Conservation (phyloP, 2,888 invertebrate species). For the Coelinius sp. region DNA sequence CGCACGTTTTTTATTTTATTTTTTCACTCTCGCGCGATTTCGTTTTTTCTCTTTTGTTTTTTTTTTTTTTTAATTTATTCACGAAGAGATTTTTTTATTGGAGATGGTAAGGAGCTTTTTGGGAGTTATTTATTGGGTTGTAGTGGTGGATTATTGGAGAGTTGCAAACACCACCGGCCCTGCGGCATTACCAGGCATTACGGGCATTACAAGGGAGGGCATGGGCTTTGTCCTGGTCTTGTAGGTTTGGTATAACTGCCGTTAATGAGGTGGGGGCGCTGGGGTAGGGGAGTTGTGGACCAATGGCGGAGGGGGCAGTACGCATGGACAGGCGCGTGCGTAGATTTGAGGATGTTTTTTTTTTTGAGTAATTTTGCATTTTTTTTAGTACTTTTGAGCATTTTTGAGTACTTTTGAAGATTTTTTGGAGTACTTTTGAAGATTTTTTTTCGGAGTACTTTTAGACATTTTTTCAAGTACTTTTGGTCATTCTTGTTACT, state of each 20-base stretch:
- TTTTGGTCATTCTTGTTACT: too few species aligned
- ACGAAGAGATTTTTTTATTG: background rate
- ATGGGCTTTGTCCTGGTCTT: slow-evolving; percentile 53
- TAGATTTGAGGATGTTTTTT: too few species aligned
- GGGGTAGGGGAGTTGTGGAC: background rate
- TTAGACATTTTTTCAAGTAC: too few species aligned
- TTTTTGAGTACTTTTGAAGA: too few species aligned
- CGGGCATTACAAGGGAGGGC: slow-evolving; percentile 50
- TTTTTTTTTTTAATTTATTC: slow-evolving; percentile 27
- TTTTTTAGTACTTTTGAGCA: too few species aligned
- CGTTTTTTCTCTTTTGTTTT: slow-evolving; percentile 22
- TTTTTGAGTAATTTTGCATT: too few species aligned
- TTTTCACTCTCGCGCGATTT: background rate
- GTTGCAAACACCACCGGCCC: slow-evolving; percentile 50
- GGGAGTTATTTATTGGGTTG: background rate
- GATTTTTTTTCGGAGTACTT: too few species aligned
- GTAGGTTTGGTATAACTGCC: slow-evolving; percentile 48
- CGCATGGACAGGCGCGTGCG: too few species aligned
- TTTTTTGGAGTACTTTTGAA: too few species aligned
- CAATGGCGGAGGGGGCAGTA: too few species aligned
- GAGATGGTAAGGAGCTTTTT: background rate
- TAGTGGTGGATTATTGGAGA: slow-evolving; percentile 14
- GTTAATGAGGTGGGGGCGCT: background rate
- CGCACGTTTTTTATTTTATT: background rate
- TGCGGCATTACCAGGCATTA: slow-evolving; percentile 51